Base-by-base conservation (phyloP, 1,140 invertebrate species). In the Megathymus violae region DNA sequence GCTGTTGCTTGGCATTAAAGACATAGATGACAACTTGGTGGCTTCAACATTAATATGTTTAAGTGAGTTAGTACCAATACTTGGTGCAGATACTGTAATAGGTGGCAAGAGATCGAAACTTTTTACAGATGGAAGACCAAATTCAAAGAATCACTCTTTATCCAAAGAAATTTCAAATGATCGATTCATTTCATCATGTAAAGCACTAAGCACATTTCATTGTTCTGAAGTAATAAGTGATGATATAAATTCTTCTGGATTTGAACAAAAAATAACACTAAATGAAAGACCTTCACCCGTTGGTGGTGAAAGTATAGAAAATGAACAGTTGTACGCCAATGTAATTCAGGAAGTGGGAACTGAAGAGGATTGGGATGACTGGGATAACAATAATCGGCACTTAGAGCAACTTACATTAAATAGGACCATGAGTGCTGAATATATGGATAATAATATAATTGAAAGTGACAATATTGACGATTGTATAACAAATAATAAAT, bases 1-100 rank as follows among this genome's bases (percentile, higher is more conserved):
- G 93, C 81, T 97, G n/a, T 91, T 97, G 5, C 92, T 97, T 11
- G 96, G 96, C 2, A 95, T 97, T 65, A 96, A 95, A 82, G 96
- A 97, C 69, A 95, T 93, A 0, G 95, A 96, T 80, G 95, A 98
- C 79, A 91, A 92, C 27, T 85, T 98, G 41, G 97, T 97, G 0
- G 93, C 95, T 16, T 93, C 94, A 54, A 97, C 96, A 4, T 81
- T 98, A 34, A 92, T 93, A 41, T 95, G 95, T 52, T 84, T 98
- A 22, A 96, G 96, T 34, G 95, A 96, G 78, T 80, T 98, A 34
- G 95, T 98, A 15, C 95, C 96, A 1, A 94, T 97, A 60, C 86
- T 98, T 14, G 97, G 96, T 31, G 94, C 96, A 11, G 93, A 94
- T 0, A 92, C 93, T 13, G 96, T 98, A 0, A 95, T 98, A 41